phyloP scores from a whole-genome alignment of 2,113 vertebrate genomes.

The Ictalurus punctatus region DNA sequence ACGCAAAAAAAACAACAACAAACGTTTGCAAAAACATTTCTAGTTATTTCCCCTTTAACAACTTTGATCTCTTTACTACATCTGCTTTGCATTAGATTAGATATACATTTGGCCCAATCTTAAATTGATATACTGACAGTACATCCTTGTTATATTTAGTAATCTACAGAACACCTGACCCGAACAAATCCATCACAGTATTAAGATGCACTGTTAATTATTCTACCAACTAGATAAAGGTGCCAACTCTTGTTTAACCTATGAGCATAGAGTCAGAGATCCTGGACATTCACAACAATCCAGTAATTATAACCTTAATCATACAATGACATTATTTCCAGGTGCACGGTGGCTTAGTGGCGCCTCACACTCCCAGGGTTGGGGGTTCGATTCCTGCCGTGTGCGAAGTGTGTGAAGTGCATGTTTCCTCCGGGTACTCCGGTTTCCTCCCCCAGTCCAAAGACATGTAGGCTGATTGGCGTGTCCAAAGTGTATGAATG shows the following conservation, averaged over 20 bases:
- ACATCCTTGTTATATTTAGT: not conserved
- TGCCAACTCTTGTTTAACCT: not conserved
- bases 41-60: not conserved
- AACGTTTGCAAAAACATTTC: not conserved
- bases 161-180: not conserved
- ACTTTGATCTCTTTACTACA: not conserved
- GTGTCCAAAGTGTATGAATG: too few species aligned
- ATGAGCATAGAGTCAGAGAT: not conserved
- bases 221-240: not conserved
- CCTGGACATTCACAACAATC: not conserved
- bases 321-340: not conserved
- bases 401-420: too few species aligned
- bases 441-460: too few species aligned
- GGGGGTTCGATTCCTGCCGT: too few species aligned
- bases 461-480: too few species aligned
- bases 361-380: too few species aligned
- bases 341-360: too few species aligned
- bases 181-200: not conserved
- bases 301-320: not conserved
- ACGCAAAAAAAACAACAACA: not conserved
- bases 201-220: not conserved
- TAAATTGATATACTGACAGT: not conserved
- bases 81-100: not conserved
- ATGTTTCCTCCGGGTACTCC: too few species aligned
- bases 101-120: not conserved